Conservation (phyloP, 23 tunicate genomes). For the Oikopleura vanhoeffeni region DNA sequence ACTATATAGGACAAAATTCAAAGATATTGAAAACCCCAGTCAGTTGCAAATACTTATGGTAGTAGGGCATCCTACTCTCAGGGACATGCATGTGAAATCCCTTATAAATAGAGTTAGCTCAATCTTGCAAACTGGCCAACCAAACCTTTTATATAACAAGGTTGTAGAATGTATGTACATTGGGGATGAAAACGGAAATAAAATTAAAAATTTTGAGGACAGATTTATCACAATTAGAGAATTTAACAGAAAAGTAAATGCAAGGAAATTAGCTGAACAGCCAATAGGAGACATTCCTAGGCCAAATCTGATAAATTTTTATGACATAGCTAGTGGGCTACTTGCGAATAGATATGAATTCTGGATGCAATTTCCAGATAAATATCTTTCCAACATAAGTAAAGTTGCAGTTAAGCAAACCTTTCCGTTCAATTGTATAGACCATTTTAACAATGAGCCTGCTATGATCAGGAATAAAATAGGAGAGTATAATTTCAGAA, state of each 20-base stretch:
- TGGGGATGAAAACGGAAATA: neutral
- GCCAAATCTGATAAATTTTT: neutral
- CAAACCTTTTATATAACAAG: neutral
- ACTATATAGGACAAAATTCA: neutral
- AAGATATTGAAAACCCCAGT: neutral
- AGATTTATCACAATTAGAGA: neutral
- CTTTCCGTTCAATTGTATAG: neutral
- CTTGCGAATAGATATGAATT: neutral
- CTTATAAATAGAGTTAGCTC: neutral
- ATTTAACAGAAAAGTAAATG: neutral
- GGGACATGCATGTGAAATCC: neutral
- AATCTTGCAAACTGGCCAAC: neutral
- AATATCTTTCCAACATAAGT: neutral
- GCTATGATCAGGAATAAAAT: neutral
- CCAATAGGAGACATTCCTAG: neutral
- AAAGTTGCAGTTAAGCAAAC: neutral
- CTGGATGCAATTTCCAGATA: neutral
- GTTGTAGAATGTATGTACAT: neutral
- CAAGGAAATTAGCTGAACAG: neutral
- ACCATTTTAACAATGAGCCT: neutral
- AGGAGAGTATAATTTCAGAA: neutral
- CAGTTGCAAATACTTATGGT: neutral
- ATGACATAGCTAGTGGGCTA: neutral
- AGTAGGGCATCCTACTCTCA: neutral
- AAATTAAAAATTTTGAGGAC: neutral